Evolutionary conservation across 1,140 invertebrate genomes (phyloP).

Genomic region (Lepidotrigona ventralis): DNA sequence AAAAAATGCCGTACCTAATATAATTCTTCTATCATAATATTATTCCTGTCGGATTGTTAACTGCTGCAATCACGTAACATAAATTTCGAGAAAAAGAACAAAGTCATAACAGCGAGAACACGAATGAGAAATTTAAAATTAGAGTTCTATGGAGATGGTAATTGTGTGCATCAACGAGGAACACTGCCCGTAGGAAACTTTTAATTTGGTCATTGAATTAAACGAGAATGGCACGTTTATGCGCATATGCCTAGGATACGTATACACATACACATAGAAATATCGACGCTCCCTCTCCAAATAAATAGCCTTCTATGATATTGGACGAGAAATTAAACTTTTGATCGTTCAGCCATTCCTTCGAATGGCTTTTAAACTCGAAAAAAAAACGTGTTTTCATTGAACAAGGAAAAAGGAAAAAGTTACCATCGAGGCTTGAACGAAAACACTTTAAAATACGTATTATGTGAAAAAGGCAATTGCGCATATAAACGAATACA

Average conservation of each 20-base stretch:
- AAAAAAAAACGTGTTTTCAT: constrained; percentile 1
- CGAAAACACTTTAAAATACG: constrained; percentile 16
- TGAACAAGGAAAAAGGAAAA: neutral
- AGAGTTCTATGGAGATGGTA: constrained; percentile 43
- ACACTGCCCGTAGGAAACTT: constrained; percentile 56
- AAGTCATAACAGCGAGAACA: neutral
- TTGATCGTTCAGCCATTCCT: constrained; percentile 4
- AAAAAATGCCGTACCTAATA: neutral
- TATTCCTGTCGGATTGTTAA: neutral
- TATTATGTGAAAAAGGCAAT: constrained; percentile 22
- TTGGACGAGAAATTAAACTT: constrained; percentile 14
- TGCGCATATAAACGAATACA: constrained; percentile 10
- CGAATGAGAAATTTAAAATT: constrained; percentile 26
- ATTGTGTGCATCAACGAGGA: constrained; percentile 55
- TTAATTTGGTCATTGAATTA: constrained; percentile 62
- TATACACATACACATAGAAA: neutral
- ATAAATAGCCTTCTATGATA: constrained; percentile 9
- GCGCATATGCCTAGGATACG: constrained; percentile 5
- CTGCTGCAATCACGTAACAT: neutral
- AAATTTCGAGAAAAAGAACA: neutral
- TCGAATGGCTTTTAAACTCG: neutral
- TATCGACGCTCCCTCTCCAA: too few species aligned
- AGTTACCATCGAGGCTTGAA: neutral
- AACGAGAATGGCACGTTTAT: constrained; percentile 48
- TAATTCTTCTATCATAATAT: neutral